These are phyloP conservation scores for Eugnorisma glareosa DNA, from an alignment of 2,888 invertebrate genomes.

Conservation along the genomic window DNA sequence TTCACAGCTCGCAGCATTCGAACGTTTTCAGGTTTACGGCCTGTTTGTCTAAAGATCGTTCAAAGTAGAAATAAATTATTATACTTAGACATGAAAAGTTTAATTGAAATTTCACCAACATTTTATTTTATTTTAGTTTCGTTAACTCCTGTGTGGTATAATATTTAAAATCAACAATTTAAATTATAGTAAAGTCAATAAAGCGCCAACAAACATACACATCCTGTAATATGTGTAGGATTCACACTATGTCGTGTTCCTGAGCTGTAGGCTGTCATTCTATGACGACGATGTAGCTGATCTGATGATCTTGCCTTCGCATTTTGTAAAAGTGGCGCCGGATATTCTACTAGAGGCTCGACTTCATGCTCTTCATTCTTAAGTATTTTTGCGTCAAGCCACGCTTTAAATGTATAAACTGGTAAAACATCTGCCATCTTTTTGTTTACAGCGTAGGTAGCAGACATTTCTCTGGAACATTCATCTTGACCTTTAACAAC, in stretches of 20 bases:
- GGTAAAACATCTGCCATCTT: constrained; percentile 80
- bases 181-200: constrained; percentile 41
- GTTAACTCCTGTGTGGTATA: neutral
- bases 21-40: too few relatives aligned
- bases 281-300: constrained; percentile 61
- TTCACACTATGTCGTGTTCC: constrained; percentile 30
- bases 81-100: constrained; percentile 27
- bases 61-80: neutral
- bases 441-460: constrained; percentile 81
- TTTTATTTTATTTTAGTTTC: neutral
- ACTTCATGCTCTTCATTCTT: constrained; percentile 78
- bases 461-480: constrained; percentile 81
- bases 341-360: constrained; percentile 74
- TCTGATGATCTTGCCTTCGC: neutral
- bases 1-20: too few relatives aligned
- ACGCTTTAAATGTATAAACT: constrained; percentile 81
- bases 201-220: constrained; percentile 46
- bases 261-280: constrained; percentile 58
- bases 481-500: constrained; percentile 78
- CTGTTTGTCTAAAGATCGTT: neutral
- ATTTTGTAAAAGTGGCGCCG: constrained; percentile 68
- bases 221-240: constrained; percentile 37
- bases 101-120: constrained; percentile 56
- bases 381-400: constrained; percentile 83
- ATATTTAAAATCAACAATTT: constrained; percentile 48